phyloP scores from a whole-genome alignment of 2,113 vertebrate genomes.

The Amblyopsis rosae region DNA sequence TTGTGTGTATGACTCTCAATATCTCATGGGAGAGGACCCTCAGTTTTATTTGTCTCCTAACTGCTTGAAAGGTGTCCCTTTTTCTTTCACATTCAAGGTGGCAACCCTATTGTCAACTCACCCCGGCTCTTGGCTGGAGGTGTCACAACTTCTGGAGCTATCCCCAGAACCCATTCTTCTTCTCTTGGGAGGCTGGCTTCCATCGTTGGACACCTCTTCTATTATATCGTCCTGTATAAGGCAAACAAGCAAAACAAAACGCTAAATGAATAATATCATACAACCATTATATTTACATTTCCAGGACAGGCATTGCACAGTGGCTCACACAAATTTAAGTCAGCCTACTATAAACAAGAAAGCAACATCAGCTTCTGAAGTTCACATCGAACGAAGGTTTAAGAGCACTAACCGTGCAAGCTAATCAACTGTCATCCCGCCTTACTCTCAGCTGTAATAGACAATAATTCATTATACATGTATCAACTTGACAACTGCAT shows the following conservation, averaged over 20 bases:
- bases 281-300: too few species aligned
- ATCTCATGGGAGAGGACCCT: too few species aligned
- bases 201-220: slow-evolving; percentile 93
- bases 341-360: too few species aligned
- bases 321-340: not conserved
- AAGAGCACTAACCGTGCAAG: too few species aligned
- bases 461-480: not conserved
- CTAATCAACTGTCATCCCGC: not conserved
- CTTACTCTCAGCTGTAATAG: not conserved
- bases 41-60: too few species aligned
- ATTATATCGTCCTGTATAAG: slow-evolving; percentile 77
- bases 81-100: too few species aligned
- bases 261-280: not conserved
- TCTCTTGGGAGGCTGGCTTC: slow-evolving; percentile 89
- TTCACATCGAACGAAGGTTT: too few species aligned
- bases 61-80: too few species aligned
- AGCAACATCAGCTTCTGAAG: too few species aligned
- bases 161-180: slow-evolving; percentile 95
- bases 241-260: not conserved
- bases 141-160: slow-evolving; percentile 93
- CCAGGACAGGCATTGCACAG: not conserved
- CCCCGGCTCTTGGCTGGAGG: slow-evolving; percentile 90
- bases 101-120: slow-evolving; percentile 53
- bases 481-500: not conserved
- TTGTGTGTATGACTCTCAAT: too few species aligned